Evolutionary conservation across 2,797 vertebrate species (phyloP), one percentile per base, ranked within the genome.

Genomic region (Vultur gryphus): DNA sequence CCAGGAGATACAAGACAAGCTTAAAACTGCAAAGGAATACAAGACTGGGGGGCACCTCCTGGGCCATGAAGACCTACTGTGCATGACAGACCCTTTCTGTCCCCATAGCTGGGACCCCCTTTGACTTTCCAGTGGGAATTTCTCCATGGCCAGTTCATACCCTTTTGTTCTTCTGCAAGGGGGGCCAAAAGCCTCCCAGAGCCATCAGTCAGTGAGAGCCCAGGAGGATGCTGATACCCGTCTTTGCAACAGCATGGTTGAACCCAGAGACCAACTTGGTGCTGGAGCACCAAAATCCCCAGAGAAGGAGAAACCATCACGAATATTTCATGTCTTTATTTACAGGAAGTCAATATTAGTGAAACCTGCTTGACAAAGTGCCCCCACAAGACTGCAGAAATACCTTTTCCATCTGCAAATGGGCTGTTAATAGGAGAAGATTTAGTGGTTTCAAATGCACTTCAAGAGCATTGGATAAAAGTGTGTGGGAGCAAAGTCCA

Each of bases 401-500:
- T 94, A 64, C 85, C 93, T 93, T 90, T 80, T 51, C 87, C 58
- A 23, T 90, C 93, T 91, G 93, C 46, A 75, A 81, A 91, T 2
- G 52, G 85, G 65, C 88, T 89, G 83, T 67, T 90, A 93, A 91
- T 25, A 31, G 89, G 44, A 37, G 82, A 28, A 78, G 91, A 86
- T 88, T 94, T 75, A 88, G 65, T 77, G 72, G 48, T 69, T 95
- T 70, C 91, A 75, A 83, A 92, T 3, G 84, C 71, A 43, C 78
- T 92, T 76, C 58, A 6, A 13, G 75, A 95, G 64, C 35, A 4
- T 71, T 71, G 78, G 95, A 88, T 90, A 81, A 51, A 94, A 91
- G 77, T n/a, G 79, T 2, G 46, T 71, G 80, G 94, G 96, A 97
- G 95, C 83, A 86, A 86, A 96, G 91, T 78, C 52, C 96, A 67